Base-by-base conservation (phyloP, 2,797 vertebrate species). In the Mallotus villosus region DNA sequence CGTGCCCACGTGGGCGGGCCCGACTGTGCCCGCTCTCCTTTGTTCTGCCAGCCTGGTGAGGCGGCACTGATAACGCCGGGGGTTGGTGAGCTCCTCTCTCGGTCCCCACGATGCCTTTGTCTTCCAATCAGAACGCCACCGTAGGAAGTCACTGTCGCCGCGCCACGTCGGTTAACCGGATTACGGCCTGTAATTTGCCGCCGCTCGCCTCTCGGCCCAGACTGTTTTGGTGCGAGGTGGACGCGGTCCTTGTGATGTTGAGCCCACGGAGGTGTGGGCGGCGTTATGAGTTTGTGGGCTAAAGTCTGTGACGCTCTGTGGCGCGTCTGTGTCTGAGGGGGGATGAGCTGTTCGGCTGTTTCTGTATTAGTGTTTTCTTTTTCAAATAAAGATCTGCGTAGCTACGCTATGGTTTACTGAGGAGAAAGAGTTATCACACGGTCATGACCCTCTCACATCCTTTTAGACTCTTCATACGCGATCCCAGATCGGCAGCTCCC, bases 21-120 rank as follows among this genome's bases (percentile, higher is more conserved):
- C 59, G 59, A 27, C 4, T 61, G 59, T 59, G 59, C 59, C 59
- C 25, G 24, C 22, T 61, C 25, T 61, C 59, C 59, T 61, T 61
- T 61, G 59, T 61, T 61, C 59, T 27, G 25, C 22, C 59, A 61
- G 59, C 59, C 22, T 61, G 59, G 22, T 25, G 22, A 27, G 22
- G 24, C 25, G 24, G 22, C 59, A 14, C 59, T 59, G 17, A 59
- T 59, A 59, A 59, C 57, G 11, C 57, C 21, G 57, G 57, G 24
- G 14, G 59, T 14, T 25, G 59, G 16, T 61, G 59, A 61, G 59
- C 59, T 61, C 9, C 59, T 61, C 17, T 55, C 51, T 55, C 51
- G 1, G 17, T 55, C 5, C 16, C 51, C 22, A 14, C 59, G 2
- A 8, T 25, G 59, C 59, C 59, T 61, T 61, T 61, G 59, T 61